A percentile compares a stretch with the other conserved stretches of the same genome.
Evolutionary conservation across 2,797 vertebrate genomes (phyloP).

Genomic region (Pelodytes ibericus): DNA sequence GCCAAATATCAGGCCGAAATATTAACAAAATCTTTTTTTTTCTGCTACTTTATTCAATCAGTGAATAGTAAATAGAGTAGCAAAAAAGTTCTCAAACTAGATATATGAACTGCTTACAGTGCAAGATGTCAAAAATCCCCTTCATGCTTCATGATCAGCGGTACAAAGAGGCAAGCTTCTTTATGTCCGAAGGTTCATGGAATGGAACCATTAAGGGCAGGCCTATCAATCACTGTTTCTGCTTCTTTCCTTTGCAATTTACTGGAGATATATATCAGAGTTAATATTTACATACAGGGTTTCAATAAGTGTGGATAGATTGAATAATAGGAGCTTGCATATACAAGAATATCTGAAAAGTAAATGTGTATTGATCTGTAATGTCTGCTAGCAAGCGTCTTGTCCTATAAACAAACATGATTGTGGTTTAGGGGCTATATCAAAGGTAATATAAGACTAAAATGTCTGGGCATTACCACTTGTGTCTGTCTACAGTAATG

Average conservation of each 20-base stretch:
- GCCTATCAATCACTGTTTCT: slow-evolving; percentile 55
- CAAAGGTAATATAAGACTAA: too few relatives aligned
- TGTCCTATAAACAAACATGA: too few relatives aligned
- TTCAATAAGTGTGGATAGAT: not conserved
- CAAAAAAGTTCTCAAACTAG: slow-evolving; percentile 60
- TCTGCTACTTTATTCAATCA: slow-evolving; percentile 58
- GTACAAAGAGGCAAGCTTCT: slow-evolving; percentile 53
- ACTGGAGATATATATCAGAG: slow-evolving; percentile 45
- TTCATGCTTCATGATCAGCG: slow-evolving; percentile 59
- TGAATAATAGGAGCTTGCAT: too few relatives aligned
- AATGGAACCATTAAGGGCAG: slow-evolving; percentile 57
- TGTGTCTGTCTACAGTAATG: too few relatives aligned
- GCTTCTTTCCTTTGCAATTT: slow-evolving; percentile 25
- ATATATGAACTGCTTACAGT: slow-evolving; percentile 59
- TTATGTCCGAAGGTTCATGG: slow-evolving; percentile 18
- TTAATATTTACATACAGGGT: not conserved
- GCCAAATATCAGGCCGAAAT: too few relatives aligned
- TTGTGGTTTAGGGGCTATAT: too few relatives aligned
- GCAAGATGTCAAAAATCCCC: slow-evolving; percentile 62
- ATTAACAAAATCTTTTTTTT: slow-evolving; percentile 32
- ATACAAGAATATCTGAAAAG: too few relatives aligned
- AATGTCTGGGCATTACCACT: too few relatives aligned
- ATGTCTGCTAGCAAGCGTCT: too few relatives aligned
- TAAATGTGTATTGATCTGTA: too few relatives aligned
- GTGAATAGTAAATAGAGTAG: slow-evolving; percentile 57